phyloP scores from a whole-genome alignment of 92 coral and sea anemone genomes.

The Zoanthus sansibaricus region DNA sequence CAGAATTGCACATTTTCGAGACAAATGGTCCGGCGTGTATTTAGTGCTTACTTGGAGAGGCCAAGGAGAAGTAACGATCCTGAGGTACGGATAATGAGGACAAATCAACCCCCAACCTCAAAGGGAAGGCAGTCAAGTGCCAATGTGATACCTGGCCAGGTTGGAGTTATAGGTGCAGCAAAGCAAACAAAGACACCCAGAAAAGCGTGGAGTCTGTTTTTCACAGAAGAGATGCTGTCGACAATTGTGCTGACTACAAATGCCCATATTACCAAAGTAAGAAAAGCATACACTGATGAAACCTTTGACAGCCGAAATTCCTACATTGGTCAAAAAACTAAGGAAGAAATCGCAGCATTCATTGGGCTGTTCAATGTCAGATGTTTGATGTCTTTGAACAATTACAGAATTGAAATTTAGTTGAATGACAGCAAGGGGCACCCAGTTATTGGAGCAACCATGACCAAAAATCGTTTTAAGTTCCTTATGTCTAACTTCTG shows the following conservation, averaged over 20 bases:
- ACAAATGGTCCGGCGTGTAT: constrained; percentile 39
- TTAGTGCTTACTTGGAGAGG: not conserved
- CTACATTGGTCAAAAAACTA: not conserved
- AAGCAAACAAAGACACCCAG: not conserved
- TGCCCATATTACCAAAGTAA: not conserved
- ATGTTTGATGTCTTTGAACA: not conserved
- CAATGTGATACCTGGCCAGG: not conserved
- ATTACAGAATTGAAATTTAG: not conserved
- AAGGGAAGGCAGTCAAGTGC: not conserved
- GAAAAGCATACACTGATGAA: not conserved
- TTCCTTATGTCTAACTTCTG: not conserved
- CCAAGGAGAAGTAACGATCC: not conserved
- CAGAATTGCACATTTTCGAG: constrained; percentile 35
- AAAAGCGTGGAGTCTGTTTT: not conserved
- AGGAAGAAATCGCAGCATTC: not conserved
- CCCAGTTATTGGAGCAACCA: not conserved
- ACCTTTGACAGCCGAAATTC: not conserved
- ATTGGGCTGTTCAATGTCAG: not conserved
- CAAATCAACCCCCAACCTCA: not conserved
- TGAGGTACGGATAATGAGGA: not conserved
- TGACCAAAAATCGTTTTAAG: not conserved
- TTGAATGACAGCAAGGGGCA: not conserved
- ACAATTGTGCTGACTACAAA: not conserved
- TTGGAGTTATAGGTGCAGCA: not conserved
- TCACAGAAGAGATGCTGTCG: not conserved